Percentiles rank a stretch among this genome's conserved stretches.
Conservation (phyloP, 2,888 invertebrate genomes). For the Scaeva pyrastri region DNA sequence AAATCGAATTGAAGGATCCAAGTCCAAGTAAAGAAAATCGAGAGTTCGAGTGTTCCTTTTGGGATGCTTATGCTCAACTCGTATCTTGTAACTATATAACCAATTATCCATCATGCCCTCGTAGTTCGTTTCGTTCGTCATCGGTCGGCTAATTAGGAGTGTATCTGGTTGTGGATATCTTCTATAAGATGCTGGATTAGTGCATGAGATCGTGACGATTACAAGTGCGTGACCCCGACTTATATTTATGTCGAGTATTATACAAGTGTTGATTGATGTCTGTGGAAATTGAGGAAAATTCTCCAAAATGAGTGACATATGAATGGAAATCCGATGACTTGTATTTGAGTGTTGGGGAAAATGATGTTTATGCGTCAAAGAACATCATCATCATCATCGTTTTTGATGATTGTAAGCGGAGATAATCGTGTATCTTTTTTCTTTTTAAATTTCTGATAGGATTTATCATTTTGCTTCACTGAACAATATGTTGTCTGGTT, state of each 20-base stretch:
- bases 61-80: too few relatives aligned
- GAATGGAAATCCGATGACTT: conserved; percentile 65
- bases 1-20: conserved; percentile 61
- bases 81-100: conserved; percentile 33
- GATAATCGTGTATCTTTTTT: conserved; percentile 66
- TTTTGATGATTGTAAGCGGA: conserved; percentile 60
- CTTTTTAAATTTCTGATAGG: conserved; percentile 17
- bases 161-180: conserved; percentile 23
- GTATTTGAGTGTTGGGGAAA: conserved; percentile 47
- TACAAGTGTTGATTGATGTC: conserved; percentile 74
- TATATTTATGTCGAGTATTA: conserved; percentile 6
- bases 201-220: conserved; percentile 71
- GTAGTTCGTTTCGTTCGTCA: conserved; percentile 25
- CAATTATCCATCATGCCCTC: conserved; percentile 44
- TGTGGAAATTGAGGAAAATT: conserved; percentile 69
- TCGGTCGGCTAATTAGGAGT: conserved; percentile 66
- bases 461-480: conserved; percentile 63
- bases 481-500: conserved; percentile 41
- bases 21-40: conserved; percentile 20
- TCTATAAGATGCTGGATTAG: conserved; percentile 46
- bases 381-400: conserved; percentile 68
- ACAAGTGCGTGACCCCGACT: conserved; percentile 75
- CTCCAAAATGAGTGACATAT: conserved; percentile 68
- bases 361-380: conserved; percentile 46
- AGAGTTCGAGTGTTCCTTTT: background rate